phyloP scores from a whole-genome alignment of 2,113 vertebrate species.

The Hippocampus mohnikei region DNA sequence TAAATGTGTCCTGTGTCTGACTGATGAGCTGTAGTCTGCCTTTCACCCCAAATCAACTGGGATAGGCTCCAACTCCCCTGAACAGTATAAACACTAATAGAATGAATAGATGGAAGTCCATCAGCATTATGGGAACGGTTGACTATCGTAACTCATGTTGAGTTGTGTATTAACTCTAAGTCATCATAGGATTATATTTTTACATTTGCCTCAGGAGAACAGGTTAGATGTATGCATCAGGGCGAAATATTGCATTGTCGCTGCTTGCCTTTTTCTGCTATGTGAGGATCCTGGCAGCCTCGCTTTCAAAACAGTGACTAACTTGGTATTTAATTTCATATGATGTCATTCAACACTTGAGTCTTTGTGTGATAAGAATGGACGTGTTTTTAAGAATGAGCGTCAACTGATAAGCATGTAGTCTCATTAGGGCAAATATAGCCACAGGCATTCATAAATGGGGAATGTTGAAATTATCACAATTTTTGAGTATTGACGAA shows the following conservation, averaged over 20 bases:
- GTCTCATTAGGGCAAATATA: conserved; percentile 35
- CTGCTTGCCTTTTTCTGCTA: conserved; percentile 30
- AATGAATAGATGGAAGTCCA: background rate
- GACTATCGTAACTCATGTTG: background rate
- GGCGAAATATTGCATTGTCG: conserved; percentile 26
- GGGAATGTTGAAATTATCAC: conserved; percentile 33
- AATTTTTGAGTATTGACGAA: conserved; percentile 47
- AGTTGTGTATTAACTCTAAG: background rate
- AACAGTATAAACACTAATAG: background rate
- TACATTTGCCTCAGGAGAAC: conserved; percentile 10
- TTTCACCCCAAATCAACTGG: background rate
- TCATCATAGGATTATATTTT: background rate
- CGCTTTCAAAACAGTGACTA: conserved; percentile 30
- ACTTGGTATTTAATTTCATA: conserved; percentile 33
- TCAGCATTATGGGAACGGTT: background rate
- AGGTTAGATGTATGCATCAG: conserved; percentile 16
- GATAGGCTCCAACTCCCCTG: background rate
- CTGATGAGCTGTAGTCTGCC: background rate
- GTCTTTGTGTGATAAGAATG: conserved; percentile 43
- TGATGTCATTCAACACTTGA: conserved; percentile 52
- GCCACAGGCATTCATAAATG: conserved; percentile 33
- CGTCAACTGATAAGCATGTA: conserved; percentile 59
- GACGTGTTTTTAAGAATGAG: conserved; percentile 41
- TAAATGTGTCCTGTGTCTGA: background rate
- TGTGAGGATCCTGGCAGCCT: conserved; percentile 30